phyloP scores from a whole-genome alignment of 2,113 vertebrate genomes.

The Podarcis cretensis region DNA sequence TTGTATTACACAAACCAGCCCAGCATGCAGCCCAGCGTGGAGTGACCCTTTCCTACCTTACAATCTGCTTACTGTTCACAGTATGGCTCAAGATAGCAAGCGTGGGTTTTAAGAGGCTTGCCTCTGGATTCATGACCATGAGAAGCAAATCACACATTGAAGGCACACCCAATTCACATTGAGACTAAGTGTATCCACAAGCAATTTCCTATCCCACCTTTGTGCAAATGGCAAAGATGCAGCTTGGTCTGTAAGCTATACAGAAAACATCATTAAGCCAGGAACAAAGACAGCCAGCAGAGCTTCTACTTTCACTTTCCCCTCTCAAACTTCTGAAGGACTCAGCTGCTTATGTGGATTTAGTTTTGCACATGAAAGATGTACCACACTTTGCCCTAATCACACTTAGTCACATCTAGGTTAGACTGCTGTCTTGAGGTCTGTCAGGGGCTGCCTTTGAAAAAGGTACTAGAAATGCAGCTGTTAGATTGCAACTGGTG shows the following conservation, averaged over 20 bases:
- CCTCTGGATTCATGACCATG: not conserved
- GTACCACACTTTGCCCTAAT: not conserved
- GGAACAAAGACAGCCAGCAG: not conserved
- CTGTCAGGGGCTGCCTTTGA: not conserved
- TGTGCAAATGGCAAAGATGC: not conserved
- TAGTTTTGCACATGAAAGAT: not conserved
- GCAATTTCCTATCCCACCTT: not conserved
- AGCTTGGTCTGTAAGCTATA: not conserved
- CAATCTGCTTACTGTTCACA: conserved; percentile 51
- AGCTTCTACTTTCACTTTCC: not conserved
- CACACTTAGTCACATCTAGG: not conserved
- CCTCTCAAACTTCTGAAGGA: not conserved
- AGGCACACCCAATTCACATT: fast-evolving
- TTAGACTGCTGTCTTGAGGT: not conserved
- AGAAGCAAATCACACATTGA: fast-evolving
- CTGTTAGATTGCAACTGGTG: not conserved
- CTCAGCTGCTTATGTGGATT: not conserved
- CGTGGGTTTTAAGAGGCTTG: conserved; percentile 6
- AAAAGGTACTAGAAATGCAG: not conserved
- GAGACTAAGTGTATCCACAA: not conserved
- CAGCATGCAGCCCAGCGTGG: not conserved
- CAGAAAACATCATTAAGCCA: not conserved
- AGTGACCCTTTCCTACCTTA: not conserved
- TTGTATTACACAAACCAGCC: conserved; percentile 21
- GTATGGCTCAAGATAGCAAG: not conserved